Evolutionary conservation across 2,113 vertebrate species (phyloP).

Genomic region (Heloderma charlesbogerti): DNA sequence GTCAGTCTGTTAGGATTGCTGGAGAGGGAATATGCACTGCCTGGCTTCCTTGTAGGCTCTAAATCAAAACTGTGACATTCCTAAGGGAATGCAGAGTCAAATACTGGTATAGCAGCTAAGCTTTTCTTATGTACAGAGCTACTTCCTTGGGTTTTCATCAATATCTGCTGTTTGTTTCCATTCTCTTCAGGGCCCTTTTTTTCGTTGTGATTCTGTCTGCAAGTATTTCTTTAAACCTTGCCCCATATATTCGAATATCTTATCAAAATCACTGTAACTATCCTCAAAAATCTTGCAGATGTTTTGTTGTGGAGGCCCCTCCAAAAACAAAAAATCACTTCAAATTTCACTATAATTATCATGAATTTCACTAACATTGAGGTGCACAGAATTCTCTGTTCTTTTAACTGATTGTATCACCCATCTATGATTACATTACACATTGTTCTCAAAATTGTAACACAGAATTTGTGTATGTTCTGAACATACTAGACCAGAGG

Average conservation of each 20-base stretch:
- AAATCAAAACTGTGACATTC: neutral
- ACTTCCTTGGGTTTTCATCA: constrained; percentile 22
- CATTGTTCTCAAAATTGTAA: neutral
- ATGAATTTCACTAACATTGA: neutral
- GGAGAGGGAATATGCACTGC: neutral
- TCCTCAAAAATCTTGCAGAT: neutral
- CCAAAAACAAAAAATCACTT: neutral
- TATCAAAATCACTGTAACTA: neutral
- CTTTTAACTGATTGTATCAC: neutral
- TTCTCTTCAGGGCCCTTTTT: neutral
- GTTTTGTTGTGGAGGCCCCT: neutral
- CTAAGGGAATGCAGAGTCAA: neutral
- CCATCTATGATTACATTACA: too few species aligned
- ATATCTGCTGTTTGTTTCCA: constrained; percentile 21
- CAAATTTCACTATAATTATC: neutral
- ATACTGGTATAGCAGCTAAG: constrained; percentile 1
- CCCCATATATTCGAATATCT: neutral
- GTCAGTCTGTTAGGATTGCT: neutral
- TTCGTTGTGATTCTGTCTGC: neutral
- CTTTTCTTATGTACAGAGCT: constrained; percentile 26
- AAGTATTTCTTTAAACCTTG: neutral
- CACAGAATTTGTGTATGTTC: neutral
- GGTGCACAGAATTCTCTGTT: neutral
- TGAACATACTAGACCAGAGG: neutral
- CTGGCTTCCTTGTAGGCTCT: neutral